These are phyloP conservation scores for Mastomys natalensis DNA, from an alignment of 2,113 vertebrate genomes.

Conservation along the genomic window DNA sequence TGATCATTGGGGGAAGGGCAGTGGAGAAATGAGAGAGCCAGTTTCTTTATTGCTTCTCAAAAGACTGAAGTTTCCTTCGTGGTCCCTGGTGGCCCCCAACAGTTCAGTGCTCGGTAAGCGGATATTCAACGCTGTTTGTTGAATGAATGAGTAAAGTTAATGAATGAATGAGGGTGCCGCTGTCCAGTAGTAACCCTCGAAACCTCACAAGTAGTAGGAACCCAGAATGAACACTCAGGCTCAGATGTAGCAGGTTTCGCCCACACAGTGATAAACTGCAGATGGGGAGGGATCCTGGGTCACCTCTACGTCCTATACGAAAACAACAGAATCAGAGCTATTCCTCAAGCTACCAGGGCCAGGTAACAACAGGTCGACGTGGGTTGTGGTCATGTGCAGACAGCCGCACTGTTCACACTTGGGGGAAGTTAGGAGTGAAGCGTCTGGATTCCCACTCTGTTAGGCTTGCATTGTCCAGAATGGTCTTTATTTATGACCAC, in stretches of 20 bases:
- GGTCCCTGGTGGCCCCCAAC: too few species aligned
- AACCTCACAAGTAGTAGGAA: background rate
- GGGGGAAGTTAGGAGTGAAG: too few species aligned
- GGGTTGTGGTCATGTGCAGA: too few species aligned
- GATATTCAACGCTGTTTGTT: background rate
- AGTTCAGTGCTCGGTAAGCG: background rate
- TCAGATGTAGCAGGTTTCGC: background rate
- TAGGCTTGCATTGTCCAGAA: background rate
- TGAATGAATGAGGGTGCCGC: background rate
- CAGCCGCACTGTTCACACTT: background rate
- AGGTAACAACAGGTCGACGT: background rate
- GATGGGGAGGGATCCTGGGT: background rate
- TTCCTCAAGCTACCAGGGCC: background rate
- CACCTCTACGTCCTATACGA: accelerated
- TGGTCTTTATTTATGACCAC: too few species aligned
- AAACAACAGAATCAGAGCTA: background rate
- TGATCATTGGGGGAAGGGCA: too few species aligned
- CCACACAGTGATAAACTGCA: accelerated
- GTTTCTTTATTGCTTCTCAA: background rate
- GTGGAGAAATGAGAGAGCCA: background rate
- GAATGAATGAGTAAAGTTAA: background rate
- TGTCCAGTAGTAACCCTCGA: background rate
- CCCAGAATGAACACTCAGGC: background rate
- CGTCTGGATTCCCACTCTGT: background rate
- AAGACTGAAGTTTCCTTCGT: background rate